Conservation (phyloP, 2,113 vertebrate genomes). For the Sphaerodactylus townsendi region DNA sequence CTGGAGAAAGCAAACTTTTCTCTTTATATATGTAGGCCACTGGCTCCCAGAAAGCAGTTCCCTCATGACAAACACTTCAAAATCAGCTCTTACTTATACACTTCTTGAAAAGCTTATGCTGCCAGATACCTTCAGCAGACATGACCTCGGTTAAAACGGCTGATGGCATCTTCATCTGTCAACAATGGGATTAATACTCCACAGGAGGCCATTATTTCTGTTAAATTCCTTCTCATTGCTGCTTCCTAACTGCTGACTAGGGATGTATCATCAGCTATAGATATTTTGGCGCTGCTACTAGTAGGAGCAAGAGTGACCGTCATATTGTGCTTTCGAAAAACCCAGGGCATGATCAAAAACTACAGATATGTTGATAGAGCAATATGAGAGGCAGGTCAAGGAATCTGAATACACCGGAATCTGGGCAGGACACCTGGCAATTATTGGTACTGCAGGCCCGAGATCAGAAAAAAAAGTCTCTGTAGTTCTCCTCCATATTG, state of each 20-base stretch:
- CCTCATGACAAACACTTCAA: background rate
- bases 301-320: background rate
- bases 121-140: too few species aligned
- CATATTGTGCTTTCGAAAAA: background rate
- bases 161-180: background rate
- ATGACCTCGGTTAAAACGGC: background rate
- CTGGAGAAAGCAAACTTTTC: background rate
- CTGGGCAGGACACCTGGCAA: background rate
- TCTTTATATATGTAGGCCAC: background rate
- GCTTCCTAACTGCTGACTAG: background rate
- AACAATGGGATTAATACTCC: background rate
- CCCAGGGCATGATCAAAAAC: background rate
- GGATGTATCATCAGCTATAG: background rate
- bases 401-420: background rate
- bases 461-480: background rate
- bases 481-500: background rate
- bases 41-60: background rate
- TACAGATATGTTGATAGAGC: too few species aligned
- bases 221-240: too few species aligned
- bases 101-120: background rate
- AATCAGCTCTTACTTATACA: background rate
- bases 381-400: background rate
- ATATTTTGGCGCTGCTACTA: background rate
- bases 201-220: background rate
- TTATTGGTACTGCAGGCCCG: background rate